Evolutionary conservation across 2,888 invertebrate species (phyloP), one percentile per base, ranked within the genome.

Genomic region (Chirona hameri): DNA sequence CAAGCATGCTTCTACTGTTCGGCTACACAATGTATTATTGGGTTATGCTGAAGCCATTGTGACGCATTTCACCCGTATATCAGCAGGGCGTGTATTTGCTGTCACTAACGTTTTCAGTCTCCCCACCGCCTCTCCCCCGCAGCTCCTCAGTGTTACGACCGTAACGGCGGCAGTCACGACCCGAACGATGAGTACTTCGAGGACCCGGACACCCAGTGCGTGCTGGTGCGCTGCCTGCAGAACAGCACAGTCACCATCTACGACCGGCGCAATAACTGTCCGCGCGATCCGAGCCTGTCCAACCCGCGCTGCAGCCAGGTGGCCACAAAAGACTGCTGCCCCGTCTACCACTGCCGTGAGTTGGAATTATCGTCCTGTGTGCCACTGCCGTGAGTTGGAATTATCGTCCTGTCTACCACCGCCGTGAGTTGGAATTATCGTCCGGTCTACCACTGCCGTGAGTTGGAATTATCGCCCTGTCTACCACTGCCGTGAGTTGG

Each of bases 321-420:
- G 24, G 76, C 27, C 46, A 46, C 39, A 24, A 46, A 21, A 9
- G 31, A 76, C 76, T 76, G 76, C 46, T 76, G 76, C 21, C 76
- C 76, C 76, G 24, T 24, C 76, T 76, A 46, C 76, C 39, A 46
- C 24, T 76, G 76, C 76, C 76, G 76, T 76, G 76, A 76, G 76
- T 76, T 31, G 24, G 12, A 21, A 0, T 7, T 39, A 29, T 14
- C 29, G 69, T 9, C 69, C 69, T 12, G 10, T 69, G 10, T 29
- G 15, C 29, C 69, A 60, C 48, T 48, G 48, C 48, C 48, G 48
- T 48, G 48, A 48, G 48, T 48, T 12, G 12, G 7, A 12, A 48
- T 12, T 48, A 12, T 48, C 12, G 48, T 48, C 57, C 15, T 4
- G 21, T 24, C 15, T 15, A 60, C 24, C 15, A 60, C 57, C 4